Base-by-base conservation (phyloP, 2,888 invertebrate genomes). In the Laothoe populi region DNA sequence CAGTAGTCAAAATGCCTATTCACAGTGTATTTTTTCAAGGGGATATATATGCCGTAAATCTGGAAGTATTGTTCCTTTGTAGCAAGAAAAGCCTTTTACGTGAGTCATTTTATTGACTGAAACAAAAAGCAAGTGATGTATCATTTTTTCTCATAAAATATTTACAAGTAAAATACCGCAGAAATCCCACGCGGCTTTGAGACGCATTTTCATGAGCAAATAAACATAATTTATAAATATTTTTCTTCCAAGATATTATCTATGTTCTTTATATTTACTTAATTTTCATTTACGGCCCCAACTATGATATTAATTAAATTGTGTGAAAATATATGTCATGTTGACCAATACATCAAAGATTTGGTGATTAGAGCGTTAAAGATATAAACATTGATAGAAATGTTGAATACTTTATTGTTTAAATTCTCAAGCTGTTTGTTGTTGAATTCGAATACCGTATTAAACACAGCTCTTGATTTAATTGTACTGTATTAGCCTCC, bases 51-150 rank as follows among this genome's bases (percentile, higher is more conserved):
- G 35, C 35, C 4, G 35, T 53, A 26, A 49, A 49, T 26, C 3
- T 19, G 35, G 26, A 16, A 21, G 19, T 19, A 16, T 19, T 35
- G 31, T 53, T 31, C 16, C 16, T 11, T 53, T 53, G 35, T 31
- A 35, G 53, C 53, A 53, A 31, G 53, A 35, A 53, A 53, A 53
- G 21, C 53, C 53, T 53, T 53, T 53, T 31, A 35, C 19, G 35
- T 11, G 53, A 35, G 53, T 53, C 31, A 31, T 31, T 53, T 53
- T 35, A 53, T 53, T 53, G 53, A 53, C 53, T 19, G 19, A 53
- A 53, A 53, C 53, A 53, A 53, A 53, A 11, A 35, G 35, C 53
- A 53, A 35, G 53, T 19, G 53, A 53, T 53, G 53, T 35, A 53
- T 21, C 35, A 19, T 35, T 53, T 35, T 4, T 35, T 11, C 0